Conservation (phyloP, 2,113 vertebrate genomes). For the Puffinus mauretanicus region DNA sequence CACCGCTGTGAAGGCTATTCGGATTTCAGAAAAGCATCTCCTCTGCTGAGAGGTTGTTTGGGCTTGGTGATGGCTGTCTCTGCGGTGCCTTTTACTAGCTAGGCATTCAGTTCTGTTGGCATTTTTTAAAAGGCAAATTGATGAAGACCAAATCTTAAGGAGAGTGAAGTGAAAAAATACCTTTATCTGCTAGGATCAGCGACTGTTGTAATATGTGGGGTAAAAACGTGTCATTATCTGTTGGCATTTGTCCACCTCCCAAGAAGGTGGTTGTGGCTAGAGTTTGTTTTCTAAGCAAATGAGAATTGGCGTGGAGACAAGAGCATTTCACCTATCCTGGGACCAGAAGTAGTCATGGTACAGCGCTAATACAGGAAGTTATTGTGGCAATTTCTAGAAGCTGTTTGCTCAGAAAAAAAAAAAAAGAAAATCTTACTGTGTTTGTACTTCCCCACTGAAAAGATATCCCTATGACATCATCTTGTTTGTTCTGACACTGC, state of each 20-base stretch:
- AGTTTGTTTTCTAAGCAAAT: background rate
- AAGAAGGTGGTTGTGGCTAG: background rate
- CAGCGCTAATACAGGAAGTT: background rate
- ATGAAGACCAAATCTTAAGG: background rate
- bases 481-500: constrained; percentile 34
- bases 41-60: background rate
- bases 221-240: background rate
- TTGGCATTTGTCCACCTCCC: background rate
- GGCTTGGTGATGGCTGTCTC: background rate
- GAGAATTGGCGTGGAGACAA: background rate
- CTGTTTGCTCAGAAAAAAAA: background rate
- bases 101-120: background rate
- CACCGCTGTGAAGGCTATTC: background rate
- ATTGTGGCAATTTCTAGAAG: background rate
- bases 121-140: background rate
- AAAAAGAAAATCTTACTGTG: background rate
- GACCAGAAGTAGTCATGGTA: background rate
- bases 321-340: background rate
- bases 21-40: background rate
- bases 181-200: background rate
- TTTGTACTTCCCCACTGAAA: constrained; percentile 14
- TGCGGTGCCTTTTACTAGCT: background rate
- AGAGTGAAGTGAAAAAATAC: background rate
- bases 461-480: constrained; percentile 13
- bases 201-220: background rate